A percentile compares a stretch with the other conserved stretches of the same genome.
phyloP scores from a whole-genome alignment of 23 tunicate genomes.

The Diplosoma virens region DNA sequence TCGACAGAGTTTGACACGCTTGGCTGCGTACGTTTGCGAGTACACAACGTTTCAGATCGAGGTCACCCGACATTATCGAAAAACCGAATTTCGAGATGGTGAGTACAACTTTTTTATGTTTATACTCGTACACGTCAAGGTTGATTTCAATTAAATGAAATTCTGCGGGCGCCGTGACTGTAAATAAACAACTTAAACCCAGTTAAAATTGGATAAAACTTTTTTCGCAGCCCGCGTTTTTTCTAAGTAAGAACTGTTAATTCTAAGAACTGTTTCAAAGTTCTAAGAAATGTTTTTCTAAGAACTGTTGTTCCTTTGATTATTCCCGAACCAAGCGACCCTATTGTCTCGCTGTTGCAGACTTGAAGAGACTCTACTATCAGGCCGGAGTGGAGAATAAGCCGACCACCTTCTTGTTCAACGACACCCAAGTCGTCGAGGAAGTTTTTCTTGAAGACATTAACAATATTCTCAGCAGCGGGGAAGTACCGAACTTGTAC shows the following conservation, averaged over 20 bases:
- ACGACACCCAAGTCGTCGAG: conserved; percentile 95
- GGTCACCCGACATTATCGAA: conserved; percentile 84
- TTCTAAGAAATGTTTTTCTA: no score
- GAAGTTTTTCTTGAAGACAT: conserved; percentile 95
- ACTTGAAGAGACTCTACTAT: conserved; percentile 79
- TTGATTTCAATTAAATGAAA: no score
- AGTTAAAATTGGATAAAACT: no score
- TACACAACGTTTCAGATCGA: conserved; percentile 98
- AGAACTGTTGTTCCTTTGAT: no score
- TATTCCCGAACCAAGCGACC: no score
- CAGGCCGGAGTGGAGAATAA: conserved; percentile 98
- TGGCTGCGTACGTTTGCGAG: conserved; percentile 98
- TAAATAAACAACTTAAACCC: no score
- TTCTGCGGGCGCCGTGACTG: no score
- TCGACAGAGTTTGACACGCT: conserved; percentile 81
- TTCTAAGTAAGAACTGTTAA: no score
- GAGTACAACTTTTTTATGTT: no score
- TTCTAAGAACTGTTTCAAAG: no score
- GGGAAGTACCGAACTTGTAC: conserved; percentile 94
- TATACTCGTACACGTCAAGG: no score
- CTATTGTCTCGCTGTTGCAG: conserved; percentile 7
- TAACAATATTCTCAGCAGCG: conserved; percentile 95
- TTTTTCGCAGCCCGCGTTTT: no score
- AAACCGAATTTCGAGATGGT: conserved; percentile 92
- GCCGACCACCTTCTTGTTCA: conserved; percentile 88